These are phyloP conservation scores for Acrossocheilus wenchowensis DNA, from an alignment of 2,797 vertebrate genomes.

Conservation along the genomic window DNA sequence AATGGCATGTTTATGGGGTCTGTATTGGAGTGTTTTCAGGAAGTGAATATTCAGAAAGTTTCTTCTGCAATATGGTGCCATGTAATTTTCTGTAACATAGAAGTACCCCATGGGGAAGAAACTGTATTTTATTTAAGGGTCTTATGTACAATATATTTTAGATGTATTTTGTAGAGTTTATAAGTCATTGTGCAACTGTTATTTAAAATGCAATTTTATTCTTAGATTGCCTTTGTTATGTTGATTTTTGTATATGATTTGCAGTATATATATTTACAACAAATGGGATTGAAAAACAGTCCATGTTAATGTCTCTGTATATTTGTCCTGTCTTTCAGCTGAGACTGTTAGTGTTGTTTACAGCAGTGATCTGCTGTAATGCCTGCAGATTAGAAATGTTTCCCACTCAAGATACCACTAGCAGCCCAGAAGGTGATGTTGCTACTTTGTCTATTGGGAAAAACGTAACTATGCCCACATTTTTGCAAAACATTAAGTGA, in stretches of 20 bases:
- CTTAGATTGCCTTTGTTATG: background rate
- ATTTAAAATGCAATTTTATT: background rate
- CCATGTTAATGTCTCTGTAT: background rate
- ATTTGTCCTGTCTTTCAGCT: constrained; percentile 11
- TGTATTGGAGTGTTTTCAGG: no score
- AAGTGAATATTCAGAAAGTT: background rate
- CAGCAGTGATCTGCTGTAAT: background rate
- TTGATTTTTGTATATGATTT: background rate
- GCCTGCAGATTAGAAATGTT: background rate
- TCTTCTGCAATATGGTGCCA: background rate
- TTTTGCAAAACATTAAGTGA: background rate
- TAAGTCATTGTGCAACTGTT: background rate
- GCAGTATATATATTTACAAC: background rate
- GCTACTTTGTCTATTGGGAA: background rate
- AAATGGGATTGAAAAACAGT: background rate
- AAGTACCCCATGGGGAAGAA: background rate
- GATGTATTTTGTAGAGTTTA: background rate
- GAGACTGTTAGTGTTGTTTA: constrained; percentile 1
- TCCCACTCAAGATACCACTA: background rate
- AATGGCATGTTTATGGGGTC: background rate
- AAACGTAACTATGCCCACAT: background rate
- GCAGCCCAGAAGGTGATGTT: background rate
- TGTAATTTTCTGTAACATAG: background rate
- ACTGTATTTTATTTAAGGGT: background rate
- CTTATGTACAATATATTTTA: background rate